A percentile compares a stretch with the other conserved stretches of the same genome.
Conservation (phyloP, 2,113 vertebrate species). For the Nerophis lumbriciformis region DNA sequence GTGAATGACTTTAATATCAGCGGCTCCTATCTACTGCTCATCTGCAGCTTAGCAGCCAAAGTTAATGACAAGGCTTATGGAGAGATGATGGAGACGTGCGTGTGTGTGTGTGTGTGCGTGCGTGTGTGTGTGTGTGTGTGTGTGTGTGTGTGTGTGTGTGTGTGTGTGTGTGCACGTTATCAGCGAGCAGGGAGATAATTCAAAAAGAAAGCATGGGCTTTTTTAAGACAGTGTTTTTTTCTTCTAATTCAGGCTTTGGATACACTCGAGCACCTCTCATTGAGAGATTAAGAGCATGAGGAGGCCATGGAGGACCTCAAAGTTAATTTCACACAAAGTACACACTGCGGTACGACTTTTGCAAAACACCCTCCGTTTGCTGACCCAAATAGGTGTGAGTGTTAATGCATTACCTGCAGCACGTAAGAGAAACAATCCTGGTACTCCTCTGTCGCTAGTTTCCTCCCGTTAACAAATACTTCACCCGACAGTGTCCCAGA, state of each 20-base stretch:
- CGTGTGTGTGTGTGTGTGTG: conserved; percentile 13
- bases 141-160: conserved; percentile 12
- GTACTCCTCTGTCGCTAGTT: conserved; percentile 79
- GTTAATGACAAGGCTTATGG: conserved; percentile 72
- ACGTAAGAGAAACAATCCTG: conserved; percentile 94
- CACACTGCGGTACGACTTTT: conserved; percentile 31
- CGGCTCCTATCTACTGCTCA: conserved; percentile 63
- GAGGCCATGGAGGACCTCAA: conserved; percentile 53
- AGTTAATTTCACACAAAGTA: conserved; percentile 59
- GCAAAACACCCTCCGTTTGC: conserved; percentile 26
- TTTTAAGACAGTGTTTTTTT: conserved; percentile 56
- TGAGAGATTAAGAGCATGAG: conserved; percentile 66
- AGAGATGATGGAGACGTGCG: conserved; percentile 17
- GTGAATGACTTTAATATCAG: conserved; percentile 66
- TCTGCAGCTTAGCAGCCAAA: conserved; percentile 60
- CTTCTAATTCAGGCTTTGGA: conserved; percentile 67
- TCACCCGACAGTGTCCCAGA: conserved; percentile 75
- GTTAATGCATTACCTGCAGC: conserved; percentile 77
- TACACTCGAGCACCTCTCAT: conserved; percentile 69
- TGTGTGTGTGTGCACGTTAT: conserved; percentile 43
- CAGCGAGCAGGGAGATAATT: conserved; percentile 59
- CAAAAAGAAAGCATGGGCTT: conserved; percentile 50
- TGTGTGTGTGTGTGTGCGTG: conserved; percentile 19
- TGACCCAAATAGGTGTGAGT: neutral
- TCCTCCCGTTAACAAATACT: conserved; percentile 80